Percentiles rank a stretch among this genome's conserved stretches.
Evolutionary conservation across 2,113 vertebrate genomes (phyloP).

Genomic region (Phylloscopus trochilus): DNA sequence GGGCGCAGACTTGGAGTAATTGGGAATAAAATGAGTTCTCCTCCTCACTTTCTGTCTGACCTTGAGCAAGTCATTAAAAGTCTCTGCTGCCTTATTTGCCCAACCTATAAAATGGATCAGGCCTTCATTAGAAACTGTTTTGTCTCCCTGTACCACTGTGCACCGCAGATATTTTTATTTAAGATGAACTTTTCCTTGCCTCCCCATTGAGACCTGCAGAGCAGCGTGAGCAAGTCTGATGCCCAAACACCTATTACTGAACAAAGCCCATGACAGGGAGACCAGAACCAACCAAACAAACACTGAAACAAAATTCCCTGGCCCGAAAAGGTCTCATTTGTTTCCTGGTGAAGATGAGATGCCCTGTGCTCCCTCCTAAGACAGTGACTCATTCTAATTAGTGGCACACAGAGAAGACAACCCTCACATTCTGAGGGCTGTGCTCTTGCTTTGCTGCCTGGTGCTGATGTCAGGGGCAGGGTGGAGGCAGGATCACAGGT

Average conservation of each 20-base stretch:
- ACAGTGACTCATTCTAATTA: slow-evolving; percentile 22
- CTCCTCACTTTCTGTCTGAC: not conserved
- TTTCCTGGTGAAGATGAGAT: slow-evolving; percentile 10
- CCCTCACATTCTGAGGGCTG: not conserved
- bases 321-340: slow-evolving; percentile 18
- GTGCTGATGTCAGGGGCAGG: not conserved
- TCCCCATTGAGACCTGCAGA: not conserved
- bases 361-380: slow-evolving; percentile 13
- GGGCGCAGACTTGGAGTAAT: not conserved
- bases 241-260: not conserved
- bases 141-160: not conserved
- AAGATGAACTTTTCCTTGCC: not conserved
- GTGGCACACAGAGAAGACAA: not conserved
- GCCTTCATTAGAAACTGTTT: slow-evolving; percentile 7
- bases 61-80: slow-evolving; percentile 1
- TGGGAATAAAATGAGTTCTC: not conserved
- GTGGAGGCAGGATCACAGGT: not conserved
- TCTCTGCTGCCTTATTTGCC: not conserved
- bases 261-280: not conserved
- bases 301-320: not conserved
- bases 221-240: not conserved
- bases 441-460: not conserved
- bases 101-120: not conserved
- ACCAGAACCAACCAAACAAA: not conserved
- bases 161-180: not conserved